phyloP scores from a whole-genome alignment of 2,113 vertebrate species.

The Garra rufa region DNA sequence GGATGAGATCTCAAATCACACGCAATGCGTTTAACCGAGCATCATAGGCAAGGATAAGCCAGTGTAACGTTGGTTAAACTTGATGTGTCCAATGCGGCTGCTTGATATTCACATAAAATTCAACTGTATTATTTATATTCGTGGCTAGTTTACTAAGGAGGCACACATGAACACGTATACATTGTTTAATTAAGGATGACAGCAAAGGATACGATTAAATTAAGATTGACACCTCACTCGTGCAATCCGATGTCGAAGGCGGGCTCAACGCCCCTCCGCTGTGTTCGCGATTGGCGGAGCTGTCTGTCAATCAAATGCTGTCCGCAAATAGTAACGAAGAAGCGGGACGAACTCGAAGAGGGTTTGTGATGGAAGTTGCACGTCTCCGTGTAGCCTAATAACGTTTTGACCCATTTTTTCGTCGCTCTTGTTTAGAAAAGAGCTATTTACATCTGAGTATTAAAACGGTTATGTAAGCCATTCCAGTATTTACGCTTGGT shows the following conservation, averaged over 20 bases:
- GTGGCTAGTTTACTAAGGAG: background rate
- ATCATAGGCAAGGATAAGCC: background rate
- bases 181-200: conserved; percentile 47
- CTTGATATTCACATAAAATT: background rate
- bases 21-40: background rate
- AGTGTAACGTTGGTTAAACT: background rate
- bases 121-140: background rate
- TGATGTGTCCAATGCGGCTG: background rate
- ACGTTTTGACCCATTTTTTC: conserved; percentile 25
- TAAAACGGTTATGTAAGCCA: conserved; percentile 4
- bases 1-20: background rate
- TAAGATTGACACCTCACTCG: conserved; percentile 59
- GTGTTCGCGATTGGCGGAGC: conserved; percentile 61
- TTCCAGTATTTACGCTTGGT: background rate
- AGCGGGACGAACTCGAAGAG: background rate
- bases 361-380: background rate
- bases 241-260: conserved; percentile 63
- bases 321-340: background rate
- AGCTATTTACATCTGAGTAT: background rate
- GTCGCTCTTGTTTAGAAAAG: background rate
- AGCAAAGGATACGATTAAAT: conserved; percentile 54
- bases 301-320: conserved; percentile 1
- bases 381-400: conserved; percentile 48
- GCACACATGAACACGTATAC: conserved; percentile 1
- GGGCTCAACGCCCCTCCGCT: conserved; percentile 41